Evolutionary conservation across 2,888 invertebrate species (phyloP), one percentile per base, ranked within the genome.

Genomic region (Ceraclea dissimilis): DNA sequence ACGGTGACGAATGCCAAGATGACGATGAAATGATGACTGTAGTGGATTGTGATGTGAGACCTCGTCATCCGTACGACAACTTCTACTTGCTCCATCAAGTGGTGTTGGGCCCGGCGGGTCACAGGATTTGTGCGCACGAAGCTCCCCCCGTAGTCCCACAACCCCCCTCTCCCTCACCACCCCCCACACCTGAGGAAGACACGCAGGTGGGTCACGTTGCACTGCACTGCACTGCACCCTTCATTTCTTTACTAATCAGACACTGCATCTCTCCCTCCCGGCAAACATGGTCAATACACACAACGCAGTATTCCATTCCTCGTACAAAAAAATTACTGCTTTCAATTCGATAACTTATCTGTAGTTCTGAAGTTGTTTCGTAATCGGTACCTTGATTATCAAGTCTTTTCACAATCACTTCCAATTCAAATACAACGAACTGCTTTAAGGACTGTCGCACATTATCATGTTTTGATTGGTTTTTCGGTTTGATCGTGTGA

Each of bases 31-130:
- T 34, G 4, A 16, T 20, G 6, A 48, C 18, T 10, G 17, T 18
- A 16, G n/a, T 26, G 22, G n/a, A n/a, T 11, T 74, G 75, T 48
- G 73, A 73, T 56, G 65, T 71, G 53, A 66, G 67, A 54, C 76
- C 76, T n/a, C 70, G 76, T 60, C 78, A 78, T 63, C 77, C 77
- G 4, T 78, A 78, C 59, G 78, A 78, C 63, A 75, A 73, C 18
- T 78, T 71, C 65, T 78, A 76, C 61, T 68, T 78, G 63, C 70
- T 72, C 61, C 78, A 78, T 63, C 70, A 66, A 64, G 64, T 66
- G 31, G 73, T 73, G 49, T 67, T 76, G 63, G 74, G 77, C 62
- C 65, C 66, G 26, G 76, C 76, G 52, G 69, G 70, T 52, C 76
- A 76, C 65, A 66, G 76, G 52, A 77, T 77, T 63, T 68, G 70